A percentile compares a stretch with the other conserved stretches of the same genome.
phyloP scores from a whole-genome alignment of 2,888 invertebrate species.

The Dione juno region DNA sequence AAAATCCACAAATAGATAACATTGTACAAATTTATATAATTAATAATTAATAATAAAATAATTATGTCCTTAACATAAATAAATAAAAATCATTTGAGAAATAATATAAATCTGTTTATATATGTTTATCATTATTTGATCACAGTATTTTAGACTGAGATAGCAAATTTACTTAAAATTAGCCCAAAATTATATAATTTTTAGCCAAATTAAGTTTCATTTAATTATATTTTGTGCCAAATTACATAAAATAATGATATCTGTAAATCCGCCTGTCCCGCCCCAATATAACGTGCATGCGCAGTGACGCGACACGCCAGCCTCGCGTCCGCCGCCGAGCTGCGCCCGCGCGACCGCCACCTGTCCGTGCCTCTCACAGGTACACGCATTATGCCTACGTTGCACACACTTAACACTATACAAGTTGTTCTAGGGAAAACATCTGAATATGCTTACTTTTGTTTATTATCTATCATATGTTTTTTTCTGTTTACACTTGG shows the following conservation, averaged over 20 bases:
- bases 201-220: too few relatives aligned
- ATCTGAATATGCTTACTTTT: too few relatives aligned
- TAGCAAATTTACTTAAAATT: too few relatives aligned
- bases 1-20: too few relatives aligned
- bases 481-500: too few relatives aligned
- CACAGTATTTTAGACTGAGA: neutral
- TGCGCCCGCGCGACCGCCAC: slow-evolving; percentile 61
- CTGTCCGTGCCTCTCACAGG: slow-evolving; percentile 65
- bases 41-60: too few relatives aligned
- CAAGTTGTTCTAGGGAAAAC: too few relatives aligned
- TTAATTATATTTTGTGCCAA: neutral
- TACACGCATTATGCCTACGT: slow-evolving; percentile 48
- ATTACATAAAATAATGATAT: neutral
- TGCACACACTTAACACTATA: too few relatives aligned
- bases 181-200: neutral
- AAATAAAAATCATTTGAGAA: neutral
- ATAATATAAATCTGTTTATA: neutral
- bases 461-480: too few relatives aligned
- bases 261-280: slow-evolving; percentile 45
- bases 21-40: too few relatives aligned
- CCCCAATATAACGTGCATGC: slow-evolving; percentile 64
- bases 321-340: slow-evolving; percentile 69
- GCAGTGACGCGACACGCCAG: slow-evolving; percentile 80
- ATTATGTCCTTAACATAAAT: too few relatives aligned
- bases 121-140: neutral